These are phyloP conservation scores for Pseudomyrmex flavicornis DNA, from an alignment of 1,140 invertebrate genomes.

Conservation along the genomic window DNA sequence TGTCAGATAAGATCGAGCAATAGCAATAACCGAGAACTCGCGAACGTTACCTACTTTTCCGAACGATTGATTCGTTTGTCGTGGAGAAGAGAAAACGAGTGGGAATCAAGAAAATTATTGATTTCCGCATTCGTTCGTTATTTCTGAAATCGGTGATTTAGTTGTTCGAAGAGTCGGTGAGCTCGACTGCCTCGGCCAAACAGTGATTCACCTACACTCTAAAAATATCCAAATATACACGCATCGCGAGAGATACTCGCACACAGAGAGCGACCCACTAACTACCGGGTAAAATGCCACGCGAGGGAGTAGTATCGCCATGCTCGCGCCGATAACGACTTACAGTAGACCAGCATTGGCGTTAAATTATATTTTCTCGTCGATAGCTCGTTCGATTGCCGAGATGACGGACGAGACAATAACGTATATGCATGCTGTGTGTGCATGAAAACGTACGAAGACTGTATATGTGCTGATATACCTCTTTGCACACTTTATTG, in stretches of 20 bases:
- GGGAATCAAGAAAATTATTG: constrained; percentile 74
- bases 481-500: constrained; percentile 9
- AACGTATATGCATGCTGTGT: neutral
- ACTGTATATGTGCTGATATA: constrained; percentile 12
- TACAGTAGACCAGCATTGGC: constrained; percentile 37
- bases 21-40: constrained; percentile 16
- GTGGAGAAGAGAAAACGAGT: neutral
- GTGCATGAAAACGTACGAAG: neutral
- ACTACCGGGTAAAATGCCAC: constrained; percentile 62
- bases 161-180: constrained; percentile 66
- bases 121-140: constrained; percentile 79
- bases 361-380: constrained; percentile 48
- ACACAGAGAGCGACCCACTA: constrained; percentile 55
- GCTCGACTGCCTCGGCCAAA: constrained; percentile 73
- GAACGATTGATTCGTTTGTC: neutral
- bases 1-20: neutral
- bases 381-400: constrained; percentile 52
- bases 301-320: constrained; percentile 38
- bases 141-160: constrained; percentile 84
- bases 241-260: constrained; percentile 66
- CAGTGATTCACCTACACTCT: constrained; percentile 84
- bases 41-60: neutral
- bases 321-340: constrained; percentile 38
- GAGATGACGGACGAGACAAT: constrained; percentile 33
- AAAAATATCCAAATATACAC: constrained; percentile 82